phyloP scores from a whole-genome alignment of 2,888 invertebrate genomes.

The Neelides folsomi region DNA sequence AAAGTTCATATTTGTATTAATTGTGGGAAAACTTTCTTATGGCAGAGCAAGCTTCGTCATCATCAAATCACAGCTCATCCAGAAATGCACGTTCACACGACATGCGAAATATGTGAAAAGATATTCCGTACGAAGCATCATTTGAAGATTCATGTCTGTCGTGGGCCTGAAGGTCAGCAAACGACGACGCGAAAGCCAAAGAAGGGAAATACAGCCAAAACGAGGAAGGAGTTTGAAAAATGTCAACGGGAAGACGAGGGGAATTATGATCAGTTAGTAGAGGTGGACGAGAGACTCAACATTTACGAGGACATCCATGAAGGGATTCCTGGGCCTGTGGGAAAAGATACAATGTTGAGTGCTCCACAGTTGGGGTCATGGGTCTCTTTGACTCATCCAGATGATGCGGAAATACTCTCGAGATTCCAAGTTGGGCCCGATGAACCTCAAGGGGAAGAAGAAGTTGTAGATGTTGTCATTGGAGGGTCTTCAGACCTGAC shows the following conservation, averaged over 20 bases:
- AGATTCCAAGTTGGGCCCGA: not conserved
- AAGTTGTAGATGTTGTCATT: slow-evolving; percentile 3
- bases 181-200: not conserved
- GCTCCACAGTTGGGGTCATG: no score
- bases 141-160: slow-evolving; percentile 18
- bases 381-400: no score
- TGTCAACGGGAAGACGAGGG: no score
- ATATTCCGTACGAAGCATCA: slow-evolving; percentile 22
- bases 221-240: not conserved
- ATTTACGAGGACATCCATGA: no score
- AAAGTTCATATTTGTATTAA: slow-evolving; percentile 16
- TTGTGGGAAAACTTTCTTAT: slow-evolving; percentile 19
- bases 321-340: no score
- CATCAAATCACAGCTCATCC: slow-evolving; percentile 19
- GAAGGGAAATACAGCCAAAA: not conserved
- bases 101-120: slow-evolving; percentile 15
- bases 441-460: not conserved
- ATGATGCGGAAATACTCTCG: no score
- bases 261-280: no score
- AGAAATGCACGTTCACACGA: slow-evolving; percentile 16
- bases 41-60: slow-evolving; percentile 16
- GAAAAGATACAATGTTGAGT: no score
- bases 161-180: not conserved
- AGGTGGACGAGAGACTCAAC: no score
- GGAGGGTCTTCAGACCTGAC: slow-evolving; percentile 3